These are phyloP conservation scores for Subacronicta megacephala DNA, from an alignment of 2,888 invertebrate species.

Conservation along the genomic window DNA sequence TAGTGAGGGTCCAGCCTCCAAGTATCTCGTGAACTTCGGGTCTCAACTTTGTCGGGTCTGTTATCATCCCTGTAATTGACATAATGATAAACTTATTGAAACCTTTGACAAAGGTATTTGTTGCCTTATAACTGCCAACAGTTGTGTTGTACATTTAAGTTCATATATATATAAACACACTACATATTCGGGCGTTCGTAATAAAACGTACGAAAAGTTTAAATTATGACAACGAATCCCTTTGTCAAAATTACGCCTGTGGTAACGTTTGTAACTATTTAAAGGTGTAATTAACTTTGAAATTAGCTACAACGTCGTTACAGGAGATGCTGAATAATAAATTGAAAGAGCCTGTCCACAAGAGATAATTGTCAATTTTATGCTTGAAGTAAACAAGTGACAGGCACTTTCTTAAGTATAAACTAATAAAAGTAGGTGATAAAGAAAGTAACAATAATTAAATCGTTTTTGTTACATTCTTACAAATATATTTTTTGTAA, in stretches of 20 bases:
- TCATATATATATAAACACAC: not conserved
- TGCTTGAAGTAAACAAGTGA: conserved; percentile 21
- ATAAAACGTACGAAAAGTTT: conserved; percentile 5
- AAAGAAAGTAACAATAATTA: conserved; percentile 36
- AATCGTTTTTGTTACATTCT: conserved; percentile 34
- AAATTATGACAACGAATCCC: conserved; percentile 40
- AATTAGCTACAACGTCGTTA: conserved; percentile 21
- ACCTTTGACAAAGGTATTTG: conserved; percentile 72
- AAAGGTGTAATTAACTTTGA: conserved; percentile 18
- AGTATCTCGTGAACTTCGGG: conserved; percentile 82
- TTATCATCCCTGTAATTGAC: conserved; percentile 70
- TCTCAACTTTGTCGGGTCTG: conserved; percentile 78
- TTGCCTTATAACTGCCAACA: conserved; percentile 28
- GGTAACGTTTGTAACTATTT: conserved; percentile 29
- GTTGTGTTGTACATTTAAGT: conserved; percentile 6
- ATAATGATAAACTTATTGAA: conserved; percentile 64
- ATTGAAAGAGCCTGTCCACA: conserved; percentile 48
- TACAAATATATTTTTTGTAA: conserved; percentile 25
- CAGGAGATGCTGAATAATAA: conserved; percentile 29
- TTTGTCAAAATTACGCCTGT: conserved; percentile 48
- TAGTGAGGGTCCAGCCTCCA: conserved; percentile 84
- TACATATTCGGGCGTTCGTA: not conserved
- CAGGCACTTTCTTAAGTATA: conserved; percentile 40
- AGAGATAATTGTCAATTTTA: conserved; percentile 31
- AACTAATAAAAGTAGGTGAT: conserved; percentile 32